Evolutionary conservation across 2,888 invertebrate genomes (phyloP).

Genomic region (Lasioglossum morio): DNA sequence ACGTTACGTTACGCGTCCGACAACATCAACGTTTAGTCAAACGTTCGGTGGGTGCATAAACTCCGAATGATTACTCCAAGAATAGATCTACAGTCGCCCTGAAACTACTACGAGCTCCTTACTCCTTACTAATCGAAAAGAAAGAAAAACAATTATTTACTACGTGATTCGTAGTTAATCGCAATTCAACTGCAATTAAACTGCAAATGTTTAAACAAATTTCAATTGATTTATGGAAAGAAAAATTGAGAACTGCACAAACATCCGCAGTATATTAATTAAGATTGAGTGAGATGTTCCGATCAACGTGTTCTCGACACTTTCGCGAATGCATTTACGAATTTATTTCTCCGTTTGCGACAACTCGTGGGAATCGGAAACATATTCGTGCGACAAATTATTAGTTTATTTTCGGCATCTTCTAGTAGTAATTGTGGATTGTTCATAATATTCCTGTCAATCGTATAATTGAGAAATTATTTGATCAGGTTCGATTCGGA

Average conservation of each 20-base stretch:
- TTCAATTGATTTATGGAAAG: not conserved
- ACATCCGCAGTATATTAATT: too few relatives aligned
- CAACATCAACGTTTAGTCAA: slow-evolving; percentile 48
- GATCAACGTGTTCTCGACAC: too few relatives aligned
- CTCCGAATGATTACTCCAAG: slow-evolving; percentile 59
- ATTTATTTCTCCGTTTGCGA: too few relatives aligned
- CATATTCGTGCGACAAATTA: too few relatives aligned
- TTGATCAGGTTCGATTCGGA: slow-evolving; percentile 86
- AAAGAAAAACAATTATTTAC: slow-evolving; percentile 10
- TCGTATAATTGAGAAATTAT: not conserved
- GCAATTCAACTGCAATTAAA: not conserved
- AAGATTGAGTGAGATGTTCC: too few relatives aligned
- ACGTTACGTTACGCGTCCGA: slow-evolving; percentile 50
- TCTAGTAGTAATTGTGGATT: not conserved
- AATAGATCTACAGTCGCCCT: slow-evolving; percentile 45
- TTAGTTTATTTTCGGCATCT: not conserved
- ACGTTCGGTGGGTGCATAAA: slow-evolving; percentile 43
- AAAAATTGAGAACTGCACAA: too few relatives aligned
- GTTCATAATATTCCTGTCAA: not conserved
- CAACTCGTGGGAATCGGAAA: too few relatives aligned
- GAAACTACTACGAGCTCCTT: slow-evolving; percentile 33
- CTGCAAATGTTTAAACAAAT: not conserved
- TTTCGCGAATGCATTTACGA: too few relatives aligned
- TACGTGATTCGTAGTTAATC: too few relatives aligned
- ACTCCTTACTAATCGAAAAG: not conserved